Percentiles rank a stretch among this genome's conserved stretches.
Evolutionary conservation across 2,888 invertebrate genomes (phyloP).

Genomic region (Zeuzera pyrina): DNA sequence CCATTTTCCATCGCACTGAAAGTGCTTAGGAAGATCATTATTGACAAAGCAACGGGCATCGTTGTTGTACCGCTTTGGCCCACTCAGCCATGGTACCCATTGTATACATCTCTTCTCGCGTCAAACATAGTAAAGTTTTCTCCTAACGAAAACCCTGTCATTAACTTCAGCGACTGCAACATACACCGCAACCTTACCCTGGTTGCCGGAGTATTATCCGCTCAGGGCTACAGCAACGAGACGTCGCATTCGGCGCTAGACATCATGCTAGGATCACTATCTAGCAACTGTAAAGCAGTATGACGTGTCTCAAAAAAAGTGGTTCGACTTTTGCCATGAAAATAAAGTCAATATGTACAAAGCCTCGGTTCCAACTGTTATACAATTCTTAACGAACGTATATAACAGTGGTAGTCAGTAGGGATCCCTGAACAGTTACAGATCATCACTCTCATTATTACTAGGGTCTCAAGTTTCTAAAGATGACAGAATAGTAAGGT

Average conservation of each 20-base stretch:
- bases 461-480: background rate
- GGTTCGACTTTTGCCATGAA: constrained; percentile 3
- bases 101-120: background rate
- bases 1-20: constrained; percentile 1
- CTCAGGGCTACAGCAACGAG: background rate
- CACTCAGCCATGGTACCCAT: constrained; percentile 1
- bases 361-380: background rate
- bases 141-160: background rate
- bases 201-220: constrained; percentile 2
- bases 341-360: background rate
- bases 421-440: constrained; percentile 4
- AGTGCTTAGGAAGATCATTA: background rate
- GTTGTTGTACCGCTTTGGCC: background rate
- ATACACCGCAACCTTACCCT: background rate
- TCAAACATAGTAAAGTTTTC: background rate
- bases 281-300: constrained; percentile 6
- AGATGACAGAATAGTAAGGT: constrained; percentile 5
- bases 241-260: background rate
- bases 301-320: background rate
- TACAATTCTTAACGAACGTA: constrained; percentile 1
- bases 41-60: constrained; percentile 2
- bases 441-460: constrained; percentile 4
- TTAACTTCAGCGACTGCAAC: background rate
- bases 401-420: constrained; percentile 1
- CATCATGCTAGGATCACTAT: too few relatives aligned